A percentile compares a stretch with the other conserved stretches of the same genome.
These are phyloP conservation scores for Dipodomys ordii DNA, from an alignment of 2,113 vertebrate genomes.

Conservation along the genomic window DNA sequence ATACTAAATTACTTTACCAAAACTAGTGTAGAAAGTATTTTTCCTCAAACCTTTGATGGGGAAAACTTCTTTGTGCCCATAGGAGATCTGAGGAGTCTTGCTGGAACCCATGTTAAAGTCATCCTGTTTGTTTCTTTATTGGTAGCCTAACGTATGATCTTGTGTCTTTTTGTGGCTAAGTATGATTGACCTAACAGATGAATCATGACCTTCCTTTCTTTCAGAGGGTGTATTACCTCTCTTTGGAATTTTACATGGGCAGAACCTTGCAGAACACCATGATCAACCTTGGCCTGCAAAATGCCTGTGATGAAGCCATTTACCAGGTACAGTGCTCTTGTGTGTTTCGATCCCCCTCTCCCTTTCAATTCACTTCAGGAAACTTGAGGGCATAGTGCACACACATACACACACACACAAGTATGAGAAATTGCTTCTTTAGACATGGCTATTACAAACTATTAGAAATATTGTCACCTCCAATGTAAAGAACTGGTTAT, in stretches of 20 bases:
- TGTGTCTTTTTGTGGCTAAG: conserved; percentile 1
- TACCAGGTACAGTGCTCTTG: conserved; percentile 91
- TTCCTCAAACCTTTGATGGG: background rate
- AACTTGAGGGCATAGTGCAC: background rate
- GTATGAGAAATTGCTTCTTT: background rate
- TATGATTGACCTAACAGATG: background rate
- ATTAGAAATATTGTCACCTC: background rate
- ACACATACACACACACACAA: background rate
- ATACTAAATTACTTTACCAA: background rate
- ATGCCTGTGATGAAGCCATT: conserved; percentile 96
- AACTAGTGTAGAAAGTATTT: background rate
- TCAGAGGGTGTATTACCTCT: conserved; percentile 97
- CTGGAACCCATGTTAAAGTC: background rate
- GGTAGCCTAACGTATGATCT: background rate
- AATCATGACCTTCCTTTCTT: conserved; percentile 36
- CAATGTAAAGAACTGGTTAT: background rate
- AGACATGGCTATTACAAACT: background rate
- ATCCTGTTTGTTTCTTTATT: background rate
- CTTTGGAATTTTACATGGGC: conserved; percentile 99
- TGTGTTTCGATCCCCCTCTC: background rate
- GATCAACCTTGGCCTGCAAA: conserved; percentile 98
- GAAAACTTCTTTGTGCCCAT: background rate
- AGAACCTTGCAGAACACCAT: conserved; percentile 97
- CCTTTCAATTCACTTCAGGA: conserved; percentile 30
- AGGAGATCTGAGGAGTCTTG: background rate